Conservation (phyloP, 2,113 vertebrate genomes). For the Theropithecus gelada region DNA sequence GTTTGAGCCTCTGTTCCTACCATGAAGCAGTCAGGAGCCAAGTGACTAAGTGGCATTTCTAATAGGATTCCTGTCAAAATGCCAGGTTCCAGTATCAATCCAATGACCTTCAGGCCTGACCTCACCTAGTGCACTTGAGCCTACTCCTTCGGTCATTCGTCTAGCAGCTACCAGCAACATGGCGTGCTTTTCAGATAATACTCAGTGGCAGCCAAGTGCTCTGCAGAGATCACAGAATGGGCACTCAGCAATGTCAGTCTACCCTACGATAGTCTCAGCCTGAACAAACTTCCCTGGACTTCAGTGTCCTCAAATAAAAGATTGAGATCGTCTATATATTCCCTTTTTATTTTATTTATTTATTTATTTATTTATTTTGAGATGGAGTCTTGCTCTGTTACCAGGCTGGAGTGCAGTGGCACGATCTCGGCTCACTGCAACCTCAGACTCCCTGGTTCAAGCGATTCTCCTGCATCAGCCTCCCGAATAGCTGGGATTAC, state of each 20-base stretch:
- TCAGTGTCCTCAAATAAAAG: not conserved
- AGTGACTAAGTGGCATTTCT: slow-evolving; percentile 50
- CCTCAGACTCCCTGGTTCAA: too few relatives aligned
- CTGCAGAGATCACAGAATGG: not conserved
- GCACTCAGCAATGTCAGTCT: not conserved
- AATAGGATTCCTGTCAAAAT: slow-evolving; percentile 42
- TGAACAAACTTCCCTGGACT: not conserved
- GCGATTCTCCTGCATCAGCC: too few relatives aligned
- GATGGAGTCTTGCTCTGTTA: too few relatives aligned
- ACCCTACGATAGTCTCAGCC: not conserved
- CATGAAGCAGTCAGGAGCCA: not conserved
- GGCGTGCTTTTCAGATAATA: not conserved
- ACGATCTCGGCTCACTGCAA: too few relatives aligned
- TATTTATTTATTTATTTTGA: too few relatives aligned
- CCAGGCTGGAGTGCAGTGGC: too few relatives aligned
- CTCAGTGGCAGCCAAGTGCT: not conserved
- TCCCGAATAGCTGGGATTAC: too few relatives aligned
- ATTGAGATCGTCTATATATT: not conserved
- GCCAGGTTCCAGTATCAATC: not conserved
- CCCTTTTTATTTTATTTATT: not conserved
- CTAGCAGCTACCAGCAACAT: not conserved
- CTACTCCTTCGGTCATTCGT: not conserved
- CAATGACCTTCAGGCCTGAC: not conserved
- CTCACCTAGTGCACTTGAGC: slow-evolving; percentile 49
- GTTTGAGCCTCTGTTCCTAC: not conserved